Conservation (phyloP, 1,140 invertebrate genomes). For the Odontomachus brunneus region DNA sequence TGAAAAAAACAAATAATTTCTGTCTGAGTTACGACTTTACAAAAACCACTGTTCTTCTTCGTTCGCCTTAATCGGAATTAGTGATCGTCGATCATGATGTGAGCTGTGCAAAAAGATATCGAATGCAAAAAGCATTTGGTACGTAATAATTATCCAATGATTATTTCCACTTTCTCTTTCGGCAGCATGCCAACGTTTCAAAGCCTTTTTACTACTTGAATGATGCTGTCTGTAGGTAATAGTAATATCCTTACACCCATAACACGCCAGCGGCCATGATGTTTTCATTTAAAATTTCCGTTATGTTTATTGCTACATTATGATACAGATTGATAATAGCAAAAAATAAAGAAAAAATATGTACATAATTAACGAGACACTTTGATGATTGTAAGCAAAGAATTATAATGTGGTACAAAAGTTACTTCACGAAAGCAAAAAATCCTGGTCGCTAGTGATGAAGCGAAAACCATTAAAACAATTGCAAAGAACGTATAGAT, state of each 20-base stretch:
- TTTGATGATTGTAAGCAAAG: background rate
- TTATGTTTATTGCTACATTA: background rate
- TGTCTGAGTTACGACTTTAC: background rate
- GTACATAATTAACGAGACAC: background rate
- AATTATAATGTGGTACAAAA: background rate
- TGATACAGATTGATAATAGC: conserved; percentile 3
- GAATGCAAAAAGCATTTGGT: conserved; percentile 48
- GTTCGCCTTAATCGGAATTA: background rate
- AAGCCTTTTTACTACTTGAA: conserved; percentile 10
- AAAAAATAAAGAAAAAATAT: background rate
- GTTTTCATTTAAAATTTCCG: background rate
- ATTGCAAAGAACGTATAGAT: background rate
- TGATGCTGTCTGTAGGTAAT: conserved; percentile 7
- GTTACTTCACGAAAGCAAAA: background rate
- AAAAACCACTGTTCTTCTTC: background rate
- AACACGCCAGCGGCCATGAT: conserved; percentile 29
- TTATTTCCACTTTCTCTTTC: conserved; percentile 16
- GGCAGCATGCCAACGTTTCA: conserved; percentile 8
- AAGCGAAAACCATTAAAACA: conserved; percentile 14
- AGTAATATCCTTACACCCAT: background rate
- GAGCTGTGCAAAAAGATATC: conserved; percentile 11
- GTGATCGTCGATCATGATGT: conserved; percentile 2
- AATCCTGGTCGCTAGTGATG: conserved; percentile 30
- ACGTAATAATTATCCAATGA: conserved; percentile 25
- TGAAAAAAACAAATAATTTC: background rate